Base-by-base conservation (phyloP, 53 echinoderm and acorn worm species). In the Stichopus horrens region DNA sequence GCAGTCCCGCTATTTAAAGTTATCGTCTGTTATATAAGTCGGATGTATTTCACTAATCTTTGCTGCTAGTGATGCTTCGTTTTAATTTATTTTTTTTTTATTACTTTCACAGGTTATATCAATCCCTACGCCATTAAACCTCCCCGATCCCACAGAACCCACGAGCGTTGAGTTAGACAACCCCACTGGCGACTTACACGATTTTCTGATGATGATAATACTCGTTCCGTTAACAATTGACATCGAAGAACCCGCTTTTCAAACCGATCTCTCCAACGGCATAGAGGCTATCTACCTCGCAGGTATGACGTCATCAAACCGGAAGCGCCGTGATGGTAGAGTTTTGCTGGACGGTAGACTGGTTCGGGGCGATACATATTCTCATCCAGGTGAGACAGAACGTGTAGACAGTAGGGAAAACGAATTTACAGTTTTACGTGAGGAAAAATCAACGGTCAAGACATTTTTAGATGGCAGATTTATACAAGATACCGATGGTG, bases 261-360 rank as follows among this genome's bases (percentile, higher is more conserved):
- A 74, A 18, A 75, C 83, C 8, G 78, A 51, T 37, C n/a, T 91
- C 10, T 73, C 91, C 37, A 74, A 60, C 18, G 77, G 76, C 13
- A 65, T 91, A 19, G 91, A 88, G 75, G 54, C 88, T 18, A 54
- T 91, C 57, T 91, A 88, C 68, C 52, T 91, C 14, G 88, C 81
- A 52, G 91, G 83, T 4, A 58, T 83, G 73, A 11, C 58, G 8
- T 11, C 21, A 23, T 57, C 23, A 7, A 60, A 8, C 10, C 83
- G 83, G 14, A 83, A 60, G 37, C 20, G 65, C 4, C 54, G 83
- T 16, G 23, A 23, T 21, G 60, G 16, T 21, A 21, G 21, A 7
- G 37, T 20, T 57, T 58, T 21, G 8, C 6, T 60, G 21, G 83
- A 60, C 21, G 75, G 75, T 20, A 75, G 21, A 20, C 16, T 75